Conservation (phyloP, 2,888 invertebrate species). For the Parnassius mnemosyne region DNA sequence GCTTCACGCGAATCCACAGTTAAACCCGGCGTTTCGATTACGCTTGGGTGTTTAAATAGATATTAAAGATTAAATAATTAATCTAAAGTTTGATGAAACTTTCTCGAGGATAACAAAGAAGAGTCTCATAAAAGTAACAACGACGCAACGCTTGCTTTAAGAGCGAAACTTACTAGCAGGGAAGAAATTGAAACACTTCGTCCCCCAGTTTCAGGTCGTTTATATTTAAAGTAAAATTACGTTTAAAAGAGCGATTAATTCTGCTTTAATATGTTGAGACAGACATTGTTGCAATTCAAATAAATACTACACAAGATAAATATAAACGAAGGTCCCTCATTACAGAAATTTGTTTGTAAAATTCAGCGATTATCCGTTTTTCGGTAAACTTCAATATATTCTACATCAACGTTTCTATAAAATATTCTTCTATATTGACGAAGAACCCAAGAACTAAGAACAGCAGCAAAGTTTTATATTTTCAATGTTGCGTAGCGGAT, state of each 20-base stretch:
- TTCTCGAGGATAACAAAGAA: conserved; percentile 60
- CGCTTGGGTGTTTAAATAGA: conserved; percentile 58
- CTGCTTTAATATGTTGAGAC: conserved; percentile 41
- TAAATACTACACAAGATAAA: no score
- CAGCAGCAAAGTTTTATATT: conserved; percentile 4
- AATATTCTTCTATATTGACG: no score
- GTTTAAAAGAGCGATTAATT: conserved; percentile 47
- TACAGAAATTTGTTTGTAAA: no score
- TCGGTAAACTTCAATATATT: no score
- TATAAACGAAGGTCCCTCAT: no score
- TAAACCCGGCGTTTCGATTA: conserved; percentile 50
- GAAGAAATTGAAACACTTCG: conserved; percentile 49
- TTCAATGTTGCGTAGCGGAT: conserved; percentile 12
- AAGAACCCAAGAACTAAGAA: no score
- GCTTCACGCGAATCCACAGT: conserved; percentile 50
- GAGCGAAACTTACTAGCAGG: conserved; percentile 48
- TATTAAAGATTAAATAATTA: conserved; percentile 74
- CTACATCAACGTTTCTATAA: no score
- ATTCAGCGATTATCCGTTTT: no score
- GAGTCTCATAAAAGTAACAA: conserved; percentile 43
- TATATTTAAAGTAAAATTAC: conserved; percentile 52
- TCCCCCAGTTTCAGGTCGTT: conserved; percentile 44
- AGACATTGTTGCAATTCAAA: conserved; percentile 31
- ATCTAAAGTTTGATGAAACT: conserved; percentile 64
- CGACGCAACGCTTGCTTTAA: conserved; percentile 20